These are phyloP conservation scores for Lepidochrysops patricia DNA, from an alignment of 2,888 invertebrate genomes.

Conservation along the genomic window DNA sequence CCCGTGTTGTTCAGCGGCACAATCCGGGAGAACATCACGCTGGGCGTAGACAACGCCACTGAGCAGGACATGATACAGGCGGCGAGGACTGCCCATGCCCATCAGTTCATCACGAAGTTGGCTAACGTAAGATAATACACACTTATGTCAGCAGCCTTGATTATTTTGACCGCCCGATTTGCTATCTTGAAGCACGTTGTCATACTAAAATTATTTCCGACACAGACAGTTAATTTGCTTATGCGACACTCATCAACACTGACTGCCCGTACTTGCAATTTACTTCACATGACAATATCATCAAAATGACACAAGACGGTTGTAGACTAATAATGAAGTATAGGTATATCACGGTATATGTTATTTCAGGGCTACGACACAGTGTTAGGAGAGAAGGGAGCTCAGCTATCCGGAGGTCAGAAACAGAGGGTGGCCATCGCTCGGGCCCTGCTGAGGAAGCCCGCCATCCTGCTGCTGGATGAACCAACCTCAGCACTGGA, in stretches of 20 bases:
- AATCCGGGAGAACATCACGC: conserved; percentile 79
- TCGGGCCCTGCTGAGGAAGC: conserved; percentile 82
- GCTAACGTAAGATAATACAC: conserved; percentile 79
- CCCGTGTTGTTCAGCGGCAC: conserved; percentile 89
- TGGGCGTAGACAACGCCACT: conserved; percentile 78
- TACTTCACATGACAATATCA: too few relatives aligned
- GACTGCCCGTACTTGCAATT: too few relatives aligned
- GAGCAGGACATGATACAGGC: conserved; percentile 80
- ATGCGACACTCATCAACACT: too few relatives aligned
- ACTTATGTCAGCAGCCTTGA: too few relatives aligned
- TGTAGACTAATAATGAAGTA: neutral
- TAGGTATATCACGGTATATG: neutral
- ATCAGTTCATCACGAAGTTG: conserved; percentile 81
- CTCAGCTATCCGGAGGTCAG: conserved; percentile 87
- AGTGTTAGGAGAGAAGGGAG: conserved; percentile 82
- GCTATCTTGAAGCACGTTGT: too few relatives aligned
- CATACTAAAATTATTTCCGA: too few relatives aligned
- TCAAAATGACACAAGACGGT: too few relatives aligned
- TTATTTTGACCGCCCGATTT: too few relatives aligned
- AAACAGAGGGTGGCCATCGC: conserved; percentile 90
- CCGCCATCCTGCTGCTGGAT: conserved; percentile 82
- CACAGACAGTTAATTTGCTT: too few relatives aligned
- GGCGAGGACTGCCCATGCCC: conserved; percentile 82
- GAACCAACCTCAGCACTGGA: conserved; percentile 91
- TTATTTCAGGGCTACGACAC: conserved; percentile 80